These are phyloP conservation scores for Brachypodius melanocephalos DNA, from an alignment of 2,113 vertebrate genomes.

Conservation along the genomic window DNA sequence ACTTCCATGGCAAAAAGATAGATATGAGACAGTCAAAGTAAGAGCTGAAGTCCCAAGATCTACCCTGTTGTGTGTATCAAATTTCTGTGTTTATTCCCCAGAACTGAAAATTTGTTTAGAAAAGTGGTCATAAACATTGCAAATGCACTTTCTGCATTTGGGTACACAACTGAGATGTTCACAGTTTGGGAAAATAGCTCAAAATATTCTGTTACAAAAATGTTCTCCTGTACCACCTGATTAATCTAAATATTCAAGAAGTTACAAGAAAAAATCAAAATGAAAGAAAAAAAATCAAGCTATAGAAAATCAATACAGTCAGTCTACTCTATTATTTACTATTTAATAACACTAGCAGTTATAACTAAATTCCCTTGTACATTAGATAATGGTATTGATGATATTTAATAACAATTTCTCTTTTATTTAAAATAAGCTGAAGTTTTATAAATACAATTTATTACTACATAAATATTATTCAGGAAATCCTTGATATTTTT, in stretches of 20 bases:
- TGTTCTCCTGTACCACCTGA: not conserved
- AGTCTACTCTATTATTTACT: not conserved
- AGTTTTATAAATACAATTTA: not conserved
- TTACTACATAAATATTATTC: not conserved
- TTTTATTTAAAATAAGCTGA: not conserved
- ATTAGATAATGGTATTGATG: not conserved
- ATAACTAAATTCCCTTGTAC: not conserved
- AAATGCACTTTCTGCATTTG: not conserved
- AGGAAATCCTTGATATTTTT: not conserved
- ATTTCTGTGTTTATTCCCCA: not conserved
- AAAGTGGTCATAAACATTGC: not conserved
- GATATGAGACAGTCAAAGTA: not conserved
- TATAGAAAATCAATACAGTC: not conserved
- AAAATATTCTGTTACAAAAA: not conserved
- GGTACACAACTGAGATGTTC: not conserved
- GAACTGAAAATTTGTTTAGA: not conserved
- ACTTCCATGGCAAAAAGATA: not conserved
- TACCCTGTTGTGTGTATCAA: not conserved
- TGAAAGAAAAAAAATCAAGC: not conserved
- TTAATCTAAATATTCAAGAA: not conserved
- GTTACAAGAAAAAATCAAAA: not conserved
- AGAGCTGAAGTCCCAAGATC: not conserved
- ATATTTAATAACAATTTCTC: not conserved
- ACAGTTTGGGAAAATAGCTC: not conserved
- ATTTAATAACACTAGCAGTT: not conserved